Evolutionary conservation across 2,888 invertebrate species (phyloP).

Genomic region (Rhingia campestris): DNA sequence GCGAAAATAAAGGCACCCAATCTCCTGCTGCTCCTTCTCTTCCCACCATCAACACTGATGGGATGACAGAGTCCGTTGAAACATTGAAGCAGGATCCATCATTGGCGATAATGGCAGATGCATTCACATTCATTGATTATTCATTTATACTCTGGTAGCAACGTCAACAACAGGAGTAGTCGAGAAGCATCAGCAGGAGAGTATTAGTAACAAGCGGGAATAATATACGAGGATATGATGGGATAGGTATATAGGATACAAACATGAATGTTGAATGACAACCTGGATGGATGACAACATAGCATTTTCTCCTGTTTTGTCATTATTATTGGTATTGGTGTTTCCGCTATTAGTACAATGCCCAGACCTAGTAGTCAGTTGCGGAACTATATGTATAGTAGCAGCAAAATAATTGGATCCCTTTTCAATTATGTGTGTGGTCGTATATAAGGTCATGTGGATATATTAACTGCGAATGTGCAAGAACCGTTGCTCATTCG

Average conservation of each 20-base stretch:
- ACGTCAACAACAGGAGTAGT: conserved; percentile 3
- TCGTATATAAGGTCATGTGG: conserved; percentile 12
- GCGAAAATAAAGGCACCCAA: conserved; percentile 38
- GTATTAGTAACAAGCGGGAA: conserved; percentile 5
- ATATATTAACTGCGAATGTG: conserved; percentile 32
- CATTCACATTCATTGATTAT: conserved; percentile 64
- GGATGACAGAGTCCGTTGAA: conserved; percentile 2
- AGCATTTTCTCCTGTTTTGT: conserved; percentile 39
- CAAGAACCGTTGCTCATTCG: conserved; percentile 5
- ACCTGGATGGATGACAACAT: conserved; percentile 59
- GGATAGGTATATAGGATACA: conserved; percentile 16
- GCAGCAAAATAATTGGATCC: conserved; percentile 60
- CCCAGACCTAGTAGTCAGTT: not conserved
- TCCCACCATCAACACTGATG: not conserved
- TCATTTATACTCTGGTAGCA: conserved; percentile 47
- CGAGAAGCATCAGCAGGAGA: not conserved
- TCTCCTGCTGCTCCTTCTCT: not conserved
- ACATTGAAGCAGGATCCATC: conserved; percentile 50
- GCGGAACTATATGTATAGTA: not conserved
- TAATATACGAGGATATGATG: conserved; percentile 31
- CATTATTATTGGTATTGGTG: conserved; percentile 38
- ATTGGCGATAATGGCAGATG: conserved; percentile 55
- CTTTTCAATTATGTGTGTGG: conserved; percentile 43
- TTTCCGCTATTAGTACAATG: conserved; percentile 1
- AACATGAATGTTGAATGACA: conserved; percentile 60